phyloP scores from a whole-genome alignment of 2,888 invertebrate genomes.

The Himalopsyche kuldschensis region DNA sequence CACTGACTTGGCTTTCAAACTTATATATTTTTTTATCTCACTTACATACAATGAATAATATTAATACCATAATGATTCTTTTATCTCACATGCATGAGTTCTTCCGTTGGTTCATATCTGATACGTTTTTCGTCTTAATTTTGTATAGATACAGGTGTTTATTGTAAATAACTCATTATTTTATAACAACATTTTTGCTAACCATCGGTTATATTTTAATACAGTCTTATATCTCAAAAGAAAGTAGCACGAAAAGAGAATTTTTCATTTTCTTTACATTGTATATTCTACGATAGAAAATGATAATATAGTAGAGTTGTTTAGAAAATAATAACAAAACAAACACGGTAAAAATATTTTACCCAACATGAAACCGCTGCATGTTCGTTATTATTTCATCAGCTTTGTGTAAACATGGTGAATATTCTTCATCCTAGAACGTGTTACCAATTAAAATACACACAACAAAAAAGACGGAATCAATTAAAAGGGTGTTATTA shows the following conservation, averaged over 20 bases:
- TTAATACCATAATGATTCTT: no score
- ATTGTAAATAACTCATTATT: no score
- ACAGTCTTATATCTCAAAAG: no score
- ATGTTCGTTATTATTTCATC: neutral
- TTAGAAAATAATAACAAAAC: neutral
- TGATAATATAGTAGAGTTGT: neutral
- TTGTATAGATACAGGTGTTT: no score
- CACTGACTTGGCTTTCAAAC: no score
- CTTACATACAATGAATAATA: no score
- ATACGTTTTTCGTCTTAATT: no score
- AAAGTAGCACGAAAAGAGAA: neutral
- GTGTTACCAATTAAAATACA: neutral
- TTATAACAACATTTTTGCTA: no score
- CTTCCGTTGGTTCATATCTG: no score
- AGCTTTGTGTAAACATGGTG: neutral
- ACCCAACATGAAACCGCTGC: neutral
- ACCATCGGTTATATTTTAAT: no score
- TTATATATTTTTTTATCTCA: no score
- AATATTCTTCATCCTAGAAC: neutral
- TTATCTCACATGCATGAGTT: no score
- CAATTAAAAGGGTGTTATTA: neutral
- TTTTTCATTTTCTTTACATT: neutral
- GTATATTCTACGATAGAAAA: neutral
- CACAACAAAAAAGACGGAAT: neutral
- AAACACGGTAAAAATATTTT: neutral